Evolutionary conservation across 2,888 invertebrate species (phyloP).

Genomic region (Nomada goodeniana): DNA sequence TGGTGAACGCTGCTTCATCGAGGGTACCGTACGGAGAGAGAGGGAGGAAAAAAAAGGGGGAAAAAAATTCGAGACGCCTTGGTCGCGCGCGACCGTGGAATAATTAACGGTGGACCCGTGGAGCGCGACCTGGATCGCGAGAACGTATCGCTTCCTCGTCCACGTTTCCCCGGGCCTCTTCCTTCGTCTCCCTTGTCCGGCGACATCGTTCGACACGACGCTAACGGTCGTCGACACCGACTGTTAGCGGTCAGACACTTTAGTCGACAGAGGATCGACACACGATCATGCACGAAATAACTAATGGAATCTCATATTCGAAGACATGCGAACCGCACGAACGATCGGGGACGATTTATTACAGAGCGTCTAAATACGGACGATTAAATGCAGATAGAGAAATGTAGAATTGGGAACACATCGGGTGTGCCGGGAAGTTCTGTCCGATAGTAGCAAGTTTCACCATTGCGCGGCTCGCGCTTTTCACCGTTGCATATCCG

Average conservation of each 20-base stretch:
- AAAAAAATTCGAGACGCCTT: slow-evolving; percentile 58
- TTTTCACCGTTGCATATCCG: too few species aligned
- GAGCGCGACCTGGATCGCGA: slow-evolving; percentile 76
- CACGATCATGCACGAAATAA: slow-evolving; percentile 29
- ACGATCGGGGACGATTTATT: too few species aligned
- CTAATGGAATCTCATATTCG: slow-evolving; percentile 27
- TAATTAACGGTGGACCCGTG: slow-evolving; percentile 79
- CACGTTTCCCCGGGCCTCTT: slow-evolving; percentile 52
- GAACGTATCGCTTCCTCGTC: slow-evolving; percentile 75
- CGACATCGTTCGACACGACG: slow-evolving; percentile 68
- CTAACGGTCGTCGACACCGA: slow-evolving; percentile 72
- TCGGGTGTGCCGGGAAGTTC: too few species aligned
- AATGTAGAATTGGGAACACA: too few species aligned
- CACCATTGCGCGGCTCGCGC: too few species aligned
- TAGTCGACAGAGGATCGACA: slow-evolving; percentile 44
- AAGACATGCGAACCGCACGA: too few species aligned
- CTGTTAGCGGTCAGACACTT: slow-evolving; percentile 42
- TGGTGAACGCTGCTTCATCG: slow-evolving; percentile 52
- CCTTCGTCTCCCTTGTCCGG: slow-evolving; percentile 52
- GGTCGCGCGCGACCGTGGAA: slow-evolving; percentile 75
- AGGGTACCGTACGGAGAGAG: slow-evolving; percentile 57
- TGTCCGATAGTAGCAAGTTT: too few species aligned
- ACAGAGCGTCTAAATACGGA: too few species aligned
- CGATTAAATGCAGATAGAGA: too few species aligned
- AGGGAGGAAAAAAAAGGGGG: too few species aligned